Base-by-base conservation (phyloP, 2,888 invertebrate species). In the Serrognathus titanus region DNA sequence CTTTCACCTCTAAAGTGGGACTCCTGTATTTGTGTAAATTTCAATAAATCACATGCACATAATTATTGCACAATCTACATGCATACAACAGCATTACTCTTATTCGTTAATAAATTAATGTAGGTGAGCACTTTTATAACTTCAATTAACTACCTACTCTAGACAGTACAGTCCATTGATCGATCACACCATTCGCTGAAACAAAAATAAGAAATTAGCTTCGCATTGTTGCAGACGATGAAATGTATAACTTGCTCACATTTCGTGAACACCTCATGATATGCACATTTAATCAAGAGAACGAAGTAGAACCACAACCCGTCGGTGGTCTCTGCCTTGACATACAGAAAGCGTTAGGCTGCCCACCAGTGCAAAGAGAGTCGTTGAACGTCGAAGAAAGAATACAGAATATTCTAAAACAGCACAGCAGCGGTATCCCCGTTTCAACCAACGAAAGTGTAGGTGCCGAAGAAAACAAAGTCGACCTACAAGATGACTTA, bases 241-340 rank as follows among this genome's bases (percentile, higher is more conserved):
- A 72, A 36, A 62, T 81, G 35, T 82, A 81, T 65, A 71, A 79
- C 62, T 72, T 80, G 61, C 63, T 85, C 63, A 78, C 81, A 64
- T 85, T 84, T 68, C 78, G 78, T 20, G 84, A 85, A 74, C 78
- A 79, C 4, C 69, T 85, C 46, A 66, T 84, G 48, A 76, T 85
- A 50, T 82, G 83, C 67, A 81, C 80, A 63, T 77, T 81, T 7
- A 79, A 81, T 63, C 38, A 31, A 1, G 13, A 40, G 0, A 37
- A 41, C 5, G 37, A 51, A 1, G 10, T 20, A 1, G 45, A 48
- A 8, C 55, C 60, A 3, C 75, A 62, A 31, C 66, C 57, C 3
- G 73, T 75, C 66, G 64, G 80, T 66, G 66, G 77, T 60, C 37
- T 79, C 71, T 61, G 80, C 74, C 57, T 82, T 72, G 62, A 81